Percentiles rank a stretch among this genome's conserved stretches.
phyloP scores from a whole-genome alignment of 2,113 vertebrate genomes.

The Neogale vison region DNA sequence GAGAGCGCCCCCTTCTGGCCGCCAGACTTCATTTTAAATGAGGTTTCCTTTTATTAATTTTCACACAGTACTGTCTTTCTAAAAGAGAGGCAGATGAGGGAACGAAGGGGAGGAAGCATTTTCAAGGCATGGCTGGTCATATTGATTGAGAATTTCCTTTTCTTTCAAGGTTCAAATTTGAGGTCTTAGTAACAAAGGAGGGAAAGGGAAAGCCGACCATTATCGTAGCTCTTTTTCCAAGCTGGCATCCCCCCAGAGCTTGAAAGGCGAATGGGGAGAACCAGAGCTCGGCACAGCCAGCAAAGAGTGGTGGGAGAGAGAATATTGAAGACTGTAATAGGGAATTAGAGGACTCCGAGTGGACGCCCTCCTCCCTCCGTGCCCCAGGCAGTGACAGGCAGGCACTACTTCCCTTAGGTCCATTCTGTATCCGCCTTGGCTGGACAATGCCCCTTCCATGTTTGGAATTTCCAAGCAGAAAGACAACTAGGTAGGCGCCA shows the following conservation, averaged over 20 bases:
- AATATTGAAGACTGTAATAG: neutral
- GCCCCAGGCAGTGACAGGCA: neutral
- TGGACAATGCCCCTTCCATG: neutral
- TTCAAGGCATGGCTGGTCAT: neutral
- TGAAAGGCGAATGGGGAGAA: neutral
- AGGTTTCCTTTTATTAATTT: neutral
- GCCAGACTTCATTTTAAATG: neutral
- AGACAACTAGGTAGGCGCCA: slow-evolving; percentile 23
- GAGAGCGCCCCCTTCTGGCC: neutral
- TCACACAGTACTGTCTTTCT: neutral
- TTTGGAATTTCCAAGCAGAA: slow-evolving; percentile 47
- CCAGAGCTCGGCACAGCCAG: neutral
- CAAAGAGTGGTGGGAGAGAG: neutral
- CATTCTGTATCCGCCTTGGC: slow-evolving; percentile 1
- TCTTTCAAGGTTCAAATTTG: neutral
- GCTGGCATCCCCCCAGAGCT: neutral
- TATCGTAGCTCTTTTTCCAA: neutral
- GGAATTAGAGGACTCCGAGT: neutral
- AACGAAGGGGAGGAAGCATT: neutral
- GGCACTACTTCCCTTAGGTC: neutral
- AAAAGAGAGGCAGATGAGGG: neutral
- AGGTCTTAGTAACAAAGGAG: neutral
- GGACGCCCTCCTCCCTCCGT: neutral
- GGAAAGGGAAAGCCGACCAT: neutral
- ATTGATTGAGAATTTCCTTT: slow-evolving; percentile 16